A percentile compares a stretch with the other conserved stretches of the same genome.
Evolutionary conservation across 1,140 invertebrate genomes (phyloP).

Genomic region (Drosophila biarmipes): DNA sequence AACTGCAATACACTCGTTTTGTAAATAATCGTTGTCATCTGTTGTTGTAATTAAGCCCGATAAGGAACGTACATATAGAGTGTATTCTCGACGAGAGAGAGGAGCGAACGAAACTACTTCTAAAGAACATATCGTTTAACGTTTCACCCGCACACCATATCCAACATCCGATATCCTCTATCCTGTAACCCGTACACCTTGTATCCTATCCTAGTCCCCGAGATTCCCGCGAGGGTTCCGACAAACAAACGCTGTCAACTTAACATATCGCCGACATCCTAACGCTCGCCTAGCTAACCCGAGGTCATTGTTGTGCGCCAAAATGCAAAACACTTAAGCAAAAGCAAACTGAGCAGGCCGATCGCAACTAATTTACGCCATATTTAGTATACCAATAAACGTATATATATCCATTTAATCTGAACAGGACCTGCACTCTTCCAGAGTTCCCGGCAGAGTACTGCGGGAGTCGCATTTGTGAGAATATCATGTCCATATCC

Average conservation of each 20-base stretch:
- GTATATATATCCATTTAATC: slow-evolving; percentile 71
- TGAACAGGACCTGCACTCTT: slow-evolving; percentile 78
- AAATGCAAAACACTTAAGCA: slow-evolving; percentile 5
- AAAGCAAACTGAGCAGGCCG: slow-evolving; percentile 23
- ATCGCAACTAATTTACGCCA: slow-evolving; percentile 53
- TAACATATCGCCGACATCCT: slow-evolving; percentile 65
- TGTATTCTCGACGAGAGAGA: slow-evolving; percentile 7
- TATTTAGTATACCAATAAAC: slow-evolving; percentile 53
- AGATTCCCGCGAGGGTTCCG: slow-evolving; percentile 3
- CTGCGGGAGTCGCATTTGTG: slow-evolving; percentile 82
- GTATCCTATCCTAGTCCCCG: neutral
- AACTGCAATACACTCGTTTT: slow-evolving; percentile 58
- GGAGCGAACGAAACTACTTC: slow-evolving; percentile 36
- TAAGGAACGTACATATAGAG: slow-evolving; percentile 1
- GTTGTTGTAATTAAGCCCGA: slow-evolving; percentile 58
- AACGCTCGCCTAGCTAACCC: slow-evolving; percentile 53
- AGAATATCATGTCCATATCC: slow-evolving; percentile 68
- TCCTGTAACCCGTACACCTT: neutral
- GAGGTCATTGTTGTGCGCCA: slow-evolving; percentile 52
- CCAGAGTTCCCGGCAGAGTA: slow-evolving; percentile 60
- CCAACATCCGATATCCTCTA: neutral
- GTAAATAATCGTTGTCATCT: slow-evolving; percentile 78
- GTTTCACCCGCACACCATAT: slow-evolving; percentile 24
- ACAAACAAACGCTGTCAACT: slow-evolving; percentile 56
- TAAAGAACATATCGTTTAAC: slow-evolving; percentile 44